Base-by-base conservation (phyloP, 2,113 vertebrate genomes). In the Callipepla californica region DNA sequence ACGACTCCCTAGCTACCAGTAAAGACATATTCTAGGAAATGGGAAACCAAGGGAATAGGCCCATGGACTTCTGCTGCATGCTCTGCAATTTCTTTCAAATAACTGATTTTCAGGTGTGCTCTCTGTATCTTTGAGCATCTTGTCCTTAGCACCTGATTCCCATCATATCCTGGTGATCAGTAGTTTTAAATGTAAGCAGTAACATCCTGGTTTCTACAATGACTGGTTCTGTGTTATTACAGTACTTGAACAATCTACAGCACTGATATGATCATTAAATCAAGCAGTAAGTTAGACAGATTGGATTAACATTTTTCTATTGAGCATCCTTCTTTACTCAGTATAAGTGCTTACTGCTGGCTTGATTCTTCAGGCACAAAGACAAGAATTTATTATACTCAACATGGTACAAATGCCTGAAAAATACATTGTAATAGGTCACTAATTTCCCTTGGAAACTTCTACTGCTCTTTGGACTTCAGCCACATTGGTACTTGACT, bases 381-480 rank as follows among this genome's bases (percentile, higher is more conserved):
- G 72, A 79, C 42, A 93, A 78, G 77, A 90, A 85, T 50, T 38
- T 28, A 51, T 72, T 87, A 53, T 58, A 85, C 38, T 62, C 58
- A 93, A 58, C 22, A 30, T 42, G 44, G 73, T 36, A 82, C 19
- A 85, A 70, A 82, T 80, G 47, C 32, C 55, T 69, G 62, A 92
- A 92, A 26, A 70, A 91, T 93, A 51, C 32, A 74, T 83, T 87
- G 48, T 6, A 75, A 51, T 90, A 53, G 42, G 79, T 86, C 78
- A 85, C 23, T 95, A 47, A 79, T 85, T 96, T 92, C 75, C 91
- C 80, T 92, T 87, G 47, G 75, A 95, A 95, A 66, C 22, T 86
- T 68, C 73, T 93, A 12, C 2, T 76, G 45, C 18, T 89, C 30
- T 69, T 77, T 94, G 80, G 53, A 81, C 48, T 72, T 47, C 48